Percentiles rank a stretch among this genome's conserved stretches.
Conservation (phyloP, 2,888 invertebrate genomes). For the Crossocerus cetratus region DNA sequence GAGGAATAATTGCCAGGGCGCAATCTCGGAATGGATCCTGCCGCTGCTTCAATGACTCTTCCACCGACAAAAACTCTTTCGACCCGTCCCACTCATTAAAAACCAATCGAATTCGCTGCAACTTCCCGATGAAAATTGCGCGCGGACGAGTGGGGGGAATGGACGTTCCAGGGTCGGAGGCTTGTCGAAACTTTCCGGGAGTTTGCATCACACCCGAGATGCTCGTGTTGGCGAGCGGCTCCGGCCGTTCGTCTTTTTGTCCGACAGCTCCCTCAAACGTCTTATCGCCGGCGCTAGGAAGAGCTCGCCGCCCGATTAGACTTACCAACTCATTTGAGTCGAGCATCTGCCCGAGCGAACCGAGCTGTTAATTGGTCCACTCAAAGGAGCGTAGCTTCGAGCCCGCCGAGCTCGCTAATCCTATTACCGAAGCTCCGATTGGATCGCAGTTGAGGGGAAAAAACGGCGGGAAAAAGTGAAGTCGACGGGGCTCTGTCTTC, state of each 20-base stretch:
- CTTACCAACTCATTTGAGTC: constrained; percentile 35
- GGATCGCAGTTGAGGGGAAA: no score
- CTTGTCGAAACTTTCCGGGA: constrained; percentile 15
- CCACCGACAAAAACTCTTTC: constrained; percentile 2
- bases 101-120: constrained; percentile 53
- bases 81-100: constrained; percentile 54
- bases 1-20: no score
- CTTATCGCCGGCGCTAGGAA: constrained; percentile 46
- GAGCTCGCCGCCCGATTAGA: constrained; percentile 49
- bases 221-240: no score
- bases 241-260: no score
- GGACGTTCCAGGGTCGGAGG: neutral
- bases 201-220: constrained; percentile 6
- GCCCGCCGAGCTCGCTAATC: neutral
- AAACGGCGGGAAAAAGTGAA: no score
- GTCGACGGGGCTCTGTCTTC: no score
- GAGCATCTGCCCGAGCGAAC: neutral
- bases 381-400: neutral
- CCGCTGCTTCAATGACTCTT: no score
- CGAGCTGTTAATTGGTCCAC: constrained; percentile 39
- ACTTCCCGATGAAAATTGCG: no score
- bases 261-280: constrained; percentile 14
- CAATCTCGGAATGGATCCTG: constrained; percentile 1
- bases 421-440: neutral
- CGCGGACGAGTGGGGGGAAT: no score